Base-by-base conservation (phyloP, 1,140 invertebrate species). In the Ganaspis sp. region DNA sequence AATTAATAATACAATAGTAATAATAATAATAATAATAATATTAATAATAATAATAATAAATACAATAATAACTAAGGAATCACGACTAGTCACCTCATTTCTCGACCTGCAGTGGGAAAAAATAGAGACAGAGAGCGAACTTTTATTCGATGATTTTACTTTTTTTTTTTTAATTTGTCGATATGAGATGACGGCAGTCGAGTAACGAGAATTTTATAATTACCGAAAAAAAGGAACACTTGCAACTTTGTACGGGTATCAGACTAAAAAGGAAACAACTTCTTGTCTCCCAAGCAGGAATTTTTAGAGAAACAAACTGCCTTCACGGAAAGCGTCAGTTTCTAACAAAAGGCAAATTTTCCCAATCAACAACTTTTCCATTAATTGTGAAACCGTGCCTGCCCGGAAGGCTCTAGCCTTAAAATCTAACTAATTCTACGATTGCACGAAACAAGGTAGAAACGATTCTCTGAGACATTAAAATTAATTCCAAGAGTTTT, bases 401-500 rank as follows among this genome's bases (percentile, higher is more conserved):
- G 26, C 26, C 58, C 58, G 4, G 23, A 64, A 29, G 58, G 58
- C 58, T 64, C 26, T 15, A 64, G 4, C 12, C 58, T 64, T 64
- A 64, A 64, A 37, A 76, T 9, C 11, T 70, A 78, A 84, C 81
- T 88, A 86, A 86, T 81, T 72, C 84, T 88, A 88, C 76, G 83
- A 88, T 88, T 87, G 87, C 86, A 88, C 87, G 79, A 87, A 77
- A 87, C 79, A 77, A 79, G 77, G 76, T 86, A 77, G 75, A 84
- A 64, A 64, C 23, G 58, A 64, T 64, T 29, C 58, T 26, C 58
- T 64, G 58, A 29, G 26, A 64, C 23, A 64, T 26, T 29, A 64
- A 64, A 64, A 64, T 64, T 29, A 29, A 64, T 29, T 64, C 29
- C 4, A 29, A 64, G 11, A 1, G 9, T 64, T 29, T 64, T 23